These are phyloP conservation scores for Athrips mouffetella DNA, from an alignment of 2,888 invertebrate species.

Conservation along the genomic window DNA sequence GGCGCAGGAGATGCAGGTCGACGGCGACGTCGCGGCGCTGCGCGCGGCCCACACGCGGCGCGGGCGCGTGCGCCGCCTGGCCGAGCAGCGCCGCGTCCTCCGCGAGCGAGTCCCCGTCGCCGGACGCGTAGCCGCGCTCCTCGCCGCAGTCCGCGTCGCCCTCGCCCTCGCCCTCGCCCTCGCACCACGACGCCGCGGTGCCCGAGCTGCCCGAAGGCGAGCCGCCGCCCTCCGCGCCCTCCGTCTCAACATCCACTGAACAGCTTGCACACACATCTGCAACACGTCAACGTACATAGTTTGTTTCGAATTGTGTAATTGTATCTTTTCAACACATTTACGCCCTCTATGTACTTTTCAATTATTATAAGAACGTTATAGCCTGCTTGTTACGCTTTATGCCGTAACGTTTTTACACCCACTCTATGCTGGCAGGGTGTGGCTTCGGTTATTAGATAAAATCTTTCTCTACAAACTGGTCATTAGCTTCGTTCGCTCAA, in stretches of 20 bases:
- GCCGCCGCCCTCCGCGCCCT: slow-evolving; percentile 55
- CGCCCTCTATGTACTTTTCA: too few relatives aligned
- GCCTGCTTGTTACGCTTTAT: too few relatives aligned
- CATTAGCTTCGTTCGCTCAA: slow-evolving; percentile 4
- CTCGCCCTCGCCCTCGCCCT: slow-evolving; percentile 71
- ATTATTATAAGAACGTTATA: too few relatives aligned
- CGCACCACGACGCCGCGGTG: slow-evolving; percentile 75
- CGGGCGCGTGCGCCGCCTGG: slow-evolving; percentile 39
- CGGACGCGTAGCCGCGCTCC: slow-evolving; percentile 73
- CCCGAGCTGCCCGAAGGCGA: slow-evolving; percentile 66
- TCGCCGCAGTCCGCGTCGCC: slow-evolving; percentile 35
- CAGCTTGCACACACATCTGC: slow-evolving; percentile 70
- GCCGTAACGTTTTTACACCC: background rate
- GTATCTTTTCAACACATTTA: too few relatives aligned
- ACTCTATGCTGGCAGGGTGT: background rate
- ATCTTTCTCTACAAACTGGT: slow-evolving; percentile 2
- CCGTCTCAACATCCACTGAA: slow-evolving; percentile 70
- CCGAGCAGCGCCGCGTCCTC: slow-evolving; percentile 69
- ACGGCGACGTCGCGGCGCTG: slow-evolving; percentile 68
- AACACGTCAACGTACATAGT: slow-evolving; percentile 29
- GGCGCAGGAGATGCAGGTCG: slow-evolving; percentile 67
- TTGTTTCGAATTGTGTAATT: too few relatives aligned
- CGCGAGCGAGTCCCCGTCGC: slow-evolving; percentile 64
- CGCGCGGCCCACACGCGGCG: slow-evolving; percentile 48
- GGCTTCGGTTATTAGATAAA: slow-evolving; percentile 5